Base-by-base conservation (phyloP, 2,797 vertebrate genomes). In the Pseudochirops cupreus region DNA sequence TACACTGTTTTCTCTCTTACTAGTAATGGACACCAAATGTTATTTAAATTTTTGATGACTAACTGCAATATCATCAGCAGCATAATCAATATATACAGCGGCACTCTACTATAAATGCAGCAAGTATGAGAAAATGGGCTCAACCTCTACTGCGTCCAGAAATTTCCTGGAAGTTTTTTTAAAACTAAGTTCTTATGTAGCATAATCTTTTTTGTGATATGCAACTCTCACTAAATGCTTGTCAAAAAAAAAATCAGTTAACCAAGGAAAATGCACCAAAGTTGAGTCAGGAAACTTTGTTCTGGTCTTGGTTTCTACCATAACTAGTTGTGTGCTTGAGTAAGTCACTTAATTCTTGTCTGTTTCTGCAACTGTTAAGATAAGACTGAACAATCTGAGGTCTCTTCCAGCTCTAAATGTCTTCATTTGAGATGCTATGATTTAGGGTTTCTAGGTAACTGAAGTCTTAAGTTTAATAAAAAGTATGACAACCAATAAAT, bases 41-140 rank as follows among this genome's bases (percentile, higher is more conserved):
- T n/a, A 96, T 0, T 56, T 91, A 46, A 95, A 28, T 94, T 56
- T 82, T 95, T 95, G 93, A 56, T 82, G 93, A 74, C 54, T 93
- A 82, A 57, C 52, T 90, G 93, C 33, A 93, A 59, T 92, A 0
- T 94, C 21, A 5, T 89, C 54, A 67, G 93, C 33, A 92, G 95
- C 50, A 94, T 91, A 94, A 96, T 91, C 82, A 91, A 92, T 18
- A 90, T 52, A 46, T 26, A 82, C 21, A 46, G 21, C 26, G 21
- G 21, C 67, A 82, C n/a, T 46, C 21, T 46, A 46, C 4, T 46
- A 46, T 24, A 82, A 82, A 46, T 50, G 39, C 74, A 11, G 7
- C 50, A 46, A 9, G 39, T 46, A 11, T 87, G 39, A 87, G 39
- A 87, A 50, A 50, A 39, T 87, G 74, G 74, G 74, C 74, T 87